These are phyloP conservation scores for Meta bourneti DNA, from an alignment of 2,888 invertebrate genomes.

Conservation along the genomic window DNA sequence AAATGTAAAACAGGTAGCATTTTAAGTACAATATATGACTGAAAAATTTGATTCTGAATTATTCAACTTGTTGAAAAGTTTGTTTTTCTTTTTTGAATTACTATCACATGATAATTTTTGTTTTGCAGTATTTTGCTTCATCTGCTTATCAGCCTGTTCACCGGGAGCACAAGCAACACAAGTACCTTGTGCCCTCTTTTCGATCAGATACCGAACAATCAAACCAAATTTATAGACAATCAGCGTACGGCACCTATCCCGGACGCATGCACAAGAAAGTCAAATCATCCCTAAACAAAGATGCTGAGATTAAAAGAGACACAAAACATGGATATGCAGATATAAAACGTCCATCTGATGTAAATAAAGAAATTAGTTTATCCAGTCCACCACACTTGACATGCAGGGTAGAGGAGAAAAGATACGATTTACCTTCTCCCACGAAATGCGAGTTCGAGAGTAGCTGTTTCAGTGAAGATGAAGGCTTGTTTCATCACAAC, in stretches of 20 bases:
- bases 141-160: slow-evolving; percentile 94
- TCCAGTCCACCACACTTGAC: slow-evolving; percentile 46
- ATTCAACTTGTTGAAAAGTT: too few relatives aligned
- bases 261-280: slow-evolving; percentile 56
- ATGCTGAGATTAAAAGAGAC: slow-evolving; percentile 28
- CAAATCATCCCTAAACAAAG: slow-evolving; percentile 42
- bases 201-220: slow-evolving; percentile 58
- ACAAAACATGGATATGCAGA: slow-evolving; percentile 11
- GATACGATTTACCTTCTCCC: slow-evolving; percentile 21
- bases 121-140: slow-evolving; percentile 90
- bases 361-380: slow-evolving; percentile 37
- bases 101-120: not conserved
- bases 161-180: slow-evolving; percentile 83
- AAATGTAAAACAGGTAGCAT: too few relatives aligned
- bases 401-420: slow-evolving; percentile 23
- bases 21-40: not conserved
- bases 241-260: slow-evolving; percentile 67
- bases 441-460: slow-evolving; percentile 40
- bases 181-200: slow-evolving; percentile 58
- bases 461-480: slow-evolving; percentile 68
- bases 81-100: too few relatives aligned
- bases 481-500: slow-evolving; percentile 60
- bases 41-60: not conserved
- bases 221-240: slow-evolving; percentile 62
- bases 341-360: slow-evolving; percentile 3